Base-by-base conservation (phyloP, 2,888 invertebrate genomes). In the Drosophila anomelani region DNA sequence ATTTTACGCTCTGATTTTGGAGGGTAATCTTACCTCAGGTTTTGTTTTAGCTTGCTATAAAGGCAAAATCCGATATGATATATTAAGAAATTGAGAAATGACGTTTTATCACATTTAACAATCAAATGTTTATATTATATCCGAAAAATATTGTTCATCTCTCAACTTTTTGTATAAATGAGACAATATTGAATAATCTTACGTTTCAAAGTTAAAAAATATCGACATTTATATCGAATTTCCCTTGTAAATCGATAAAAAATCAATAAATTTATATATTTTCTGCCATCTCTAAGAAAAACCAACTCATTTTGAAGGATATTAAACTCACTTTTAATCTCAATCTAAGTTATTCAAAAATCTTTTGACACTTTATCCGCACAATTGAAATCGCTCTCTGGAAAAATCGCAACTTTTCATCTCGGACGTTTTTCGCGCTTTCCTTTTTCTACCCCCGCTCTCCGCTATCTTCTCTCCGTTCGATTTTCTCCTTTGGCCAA, bases 401-500 rank as follows among this genome's bases (percentile, higher is more conserved):
- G 46, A 56, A 56, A 44, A 44, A 44, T 56, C n/a, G 17, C 46
- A 10, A 32, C 20, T 56, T 39, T 26, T 12, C 20, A 39, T 59
- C 38, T 26, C 8, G 34, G 43, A 26, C 34, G 23, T 23, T 39
- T 66, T 34, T 53, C 23, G 34, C 23, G 51, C 15, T 51, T 15
- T 51, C 20, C 26, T 5, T 20, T 17, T 9, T 9, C 3, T 29
- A 26, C 26, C 32, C 0, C 32, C 1, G 8, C 12, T 12, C 12
- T 6, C 10, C 4, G 13, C 23, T 41, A 29, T 38, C 23, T 29
- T 10, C 29, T n/a, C 23, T n/a, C 34, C 32, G 9, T 41, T 12
- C 36, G 39, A 39, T 46, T 74, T 57, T 39, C 29, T 54, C 34
- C 20, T 38, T 43, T 43, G 36, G 34, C 26, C 39, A 12, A 55